Conservation (phyloP, 1,140 invertebrate genomes). For the Hypsibius dujardini region DNA sequence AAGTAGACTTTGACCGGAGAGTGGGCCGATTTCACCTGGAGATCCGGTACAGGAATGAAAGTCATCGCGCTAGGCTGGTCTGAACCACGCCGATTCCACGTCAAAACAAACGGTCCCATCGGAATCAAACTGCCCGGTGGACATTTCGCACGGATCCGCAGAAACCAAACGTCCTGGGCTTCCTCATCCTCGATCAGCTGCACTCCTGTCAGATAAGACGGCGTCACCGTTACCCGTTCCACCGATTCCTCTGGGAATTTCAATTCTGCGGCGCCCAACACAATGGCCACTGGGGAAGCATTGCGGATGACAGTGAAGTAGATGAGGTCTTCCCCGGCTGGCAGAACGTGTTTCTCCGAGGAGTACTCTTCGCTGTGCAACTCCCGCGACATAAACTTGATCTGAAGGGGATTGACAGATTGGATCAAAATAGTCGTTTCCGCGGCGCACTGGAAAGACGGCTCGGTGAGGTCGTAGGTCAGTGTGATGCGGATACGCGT, state of each 20-base stretch:
- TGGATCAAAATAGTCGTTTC: not conserved
- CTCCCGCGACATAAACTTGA: not conserved
- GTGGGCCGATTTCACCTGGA: too few relatives aligned
- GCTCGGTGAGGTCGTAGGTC: not conserved
- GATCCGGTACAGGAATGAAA: too few relatives aligned
- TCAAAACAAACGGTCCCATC: not conserved
- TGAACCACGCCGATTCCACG: too few relatives aligned
- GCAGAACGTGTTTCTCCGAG: slow-evolving; percentile 4
- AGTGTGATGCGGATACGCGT: not conserved
- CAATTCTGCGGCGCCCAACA: slow-evolving; percentile 8
- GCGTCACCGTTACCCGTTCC: too few relatives aligned
- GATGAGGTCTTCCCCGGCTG: not conserved
- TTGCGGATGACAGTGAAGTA: not conserved
- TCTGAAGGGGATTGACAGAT: not conserved
- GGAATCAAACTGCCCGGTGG: not conserved
- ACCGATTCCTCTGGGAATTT: too few relatives aligned
- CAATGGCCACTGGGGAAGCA: not conserved
- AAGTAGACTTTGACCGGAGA: too few relatives aligned
- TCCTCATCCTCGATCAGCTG: not conserved
- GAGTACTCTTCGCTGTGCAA: slow-evolving; percentile 5
- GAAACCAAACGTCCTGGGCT: not conserved
- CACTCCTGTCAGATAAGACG: too few relatives aligned
- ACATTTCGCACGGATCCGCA: not conserved
- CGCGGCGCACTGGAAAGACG: not conserved
- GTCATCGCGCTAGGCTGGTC: too few relatives aligned